Percentiles rank a stretch among this genome's conserved stretches.
Conservation (phyloP, 2,113 vertebrate genomes). For the Pelusios castaneus region DNA sequence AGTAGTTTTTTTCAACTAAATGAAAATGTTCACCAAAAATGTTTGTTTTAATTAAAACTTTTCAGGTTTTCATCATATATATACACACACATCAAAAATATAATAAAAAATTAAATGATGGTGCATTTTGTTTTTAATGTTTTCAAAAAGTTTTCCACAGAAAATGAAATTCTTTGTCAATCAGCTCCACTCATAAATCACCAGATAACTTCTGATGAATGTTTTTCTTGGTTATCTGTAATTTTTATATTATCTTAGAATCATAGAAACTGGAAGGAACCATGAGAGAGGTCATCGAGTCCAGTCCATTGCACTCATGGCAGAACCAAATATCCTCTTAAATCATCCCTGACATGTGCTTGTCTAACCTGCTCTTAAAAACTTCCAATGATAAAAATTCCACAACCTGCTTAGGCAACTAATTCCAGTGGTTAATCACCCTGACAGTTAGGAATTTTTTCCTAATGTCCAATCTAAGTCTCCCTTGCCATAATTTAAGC, state of each 20-base stretch:
- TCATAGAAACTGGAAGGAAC: no score
- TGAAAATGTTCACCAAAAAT: not conserved
- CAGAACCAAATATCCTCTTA: no score
- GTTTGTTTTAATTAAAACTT: not conserved
- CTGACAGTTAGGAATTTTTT: no score
- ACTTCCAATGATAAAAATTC: no score
- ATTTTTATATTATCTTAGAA: slow-evolving; percentile 33
- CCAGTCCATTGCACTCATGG: no score
- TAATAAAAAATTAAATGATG: slow-evolving; percentile 2
- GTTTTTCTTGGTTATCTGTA: not conserved
- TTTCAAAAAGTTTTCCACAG: slow-evolving; percentile 26
- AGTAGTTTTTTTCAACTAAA: not conserved
- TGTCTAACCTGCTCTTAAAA: no score
- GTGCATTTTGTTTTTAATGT: not conserved
- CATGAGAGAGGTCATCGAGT: no score
- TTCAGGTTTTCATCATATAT: not conserved
- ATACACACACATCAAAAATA: not conserved
- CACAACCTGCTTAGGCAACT: no score
- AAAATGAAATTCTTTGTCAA: slow-evolving; percentile 16
- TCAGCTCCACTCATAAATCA: not conserved
- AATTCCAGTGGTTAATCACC: no score
- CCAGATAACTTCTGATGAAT: not conserved
- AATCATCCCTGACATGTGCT: no score
- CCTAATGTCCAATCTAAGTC: no score
- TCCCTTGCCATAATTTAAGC: no score